Conservation (phyloP, 2,888 invertebrate species). For the Acronicta psi region DNA sequence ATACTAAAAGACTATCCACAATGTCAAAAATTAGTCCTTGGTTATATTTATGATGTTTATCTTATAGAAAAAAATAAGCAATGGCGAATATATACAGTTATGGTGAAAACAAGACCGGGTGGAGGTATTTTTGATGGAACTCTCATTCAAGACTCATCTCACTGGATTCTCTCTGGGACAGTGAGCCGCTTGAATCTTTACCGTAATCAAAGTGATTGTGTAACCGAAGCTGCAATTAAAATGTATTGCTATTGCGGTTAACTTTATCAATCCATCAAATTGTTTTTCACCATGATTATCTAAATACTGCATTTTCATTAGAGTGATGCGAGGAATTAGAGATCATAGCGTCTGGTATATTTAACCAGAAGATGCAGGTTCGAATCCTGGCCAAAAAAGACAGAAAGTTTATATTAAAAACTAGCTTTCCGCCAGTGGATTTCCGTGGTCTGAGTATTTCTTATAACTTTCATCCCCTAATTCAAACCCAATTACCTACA, state of each 20-base stretch:
- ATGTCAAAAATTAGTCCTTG: constrained; percentile 90
- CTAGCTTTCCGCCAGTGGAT: too few species aligned
- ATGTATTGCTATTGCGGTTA: constrained; percentile 92
- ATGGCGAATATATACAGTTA: constrained; percentile 88
- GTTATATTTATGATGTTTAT: constrained; percentile 65
- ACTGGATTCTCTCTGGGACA: constrained; percentile 90
- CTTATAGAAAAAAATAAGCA: constrained; percentile 85
- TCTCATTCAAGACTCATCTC: constrained; percentile 71
- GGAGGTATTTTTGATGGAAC: constrained; percentile 93
- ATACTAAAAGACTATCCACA: constrained; percentile 88
- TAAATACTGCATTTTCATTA: too few species aligned
- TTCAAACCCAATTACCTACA: too few species aligned
- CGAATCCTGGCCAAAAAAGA: too few species aligned
- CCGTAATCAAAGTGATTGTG: constrained; percentile 92
- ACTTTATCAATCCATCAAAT: neutral
- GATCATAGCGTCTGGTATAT: too few species aligned
- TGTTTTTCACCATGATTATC: too few species aligned
- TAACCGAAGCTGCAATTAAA: constrained; percentile 91
- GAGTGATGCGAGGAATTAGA: too few species aligned
- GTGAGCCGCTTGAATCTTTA: constrained; percentile 93
- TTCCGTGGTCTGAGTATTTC: too few species aligned
- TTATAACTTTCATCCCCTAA: too few species aligned
- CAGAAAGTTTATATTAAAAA: too few species aligned
- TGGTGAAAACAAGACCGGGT: constrained; percentile 90
- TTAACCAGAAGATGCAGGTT: too few species aligned